Percentiles rank a stretch among this genome's conserved stretches.
phyloP scores from a whole-genome alignment of 2,888 invertebrate species.

The Watsonalla binaria region DNA sequence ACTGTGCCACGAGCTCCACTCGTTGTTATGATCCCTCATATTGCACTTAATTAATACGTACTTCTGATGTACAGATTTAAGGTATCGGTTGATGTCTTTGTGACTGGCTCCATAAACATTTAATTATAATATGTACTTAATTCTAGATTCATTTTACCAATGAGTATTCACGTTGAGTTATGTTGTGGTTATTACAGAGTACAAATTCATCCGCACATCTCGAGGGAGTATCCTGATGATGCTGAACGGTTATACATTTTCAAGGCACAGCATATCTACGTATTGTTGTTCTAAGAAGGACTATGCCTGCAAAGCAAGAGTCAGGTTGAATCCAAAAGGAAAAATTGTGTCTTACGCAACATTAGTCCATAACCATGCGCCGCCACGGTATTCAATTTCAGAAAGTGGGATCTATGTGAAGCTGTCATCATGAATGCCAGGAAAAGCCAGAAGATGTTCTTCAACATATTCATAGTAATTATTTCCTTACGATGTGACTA shows the following conservation, averaged over 20 bases:
- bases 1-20: too few species aligned
- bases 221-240: conserved; percentile 19
- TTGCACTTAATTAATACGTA: too few species aligned
- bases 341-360: neutral
- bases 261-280: conserved; percentile 12
- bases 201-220: conserved; percentile 17
- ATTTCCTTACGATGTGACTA: too few species aligned
- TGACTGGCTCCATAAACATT: too few species aligned
- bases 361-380: neutral
- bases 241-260: conserved; percentile 22
- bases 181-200: neutral
- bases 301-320: conserved; percentile 16
- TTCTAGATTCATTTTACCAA: neutral
- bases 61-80: too few species aligned
- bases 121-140: too few species aligned
- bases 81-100: too few species aligned
- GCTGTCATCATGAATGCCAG: neutral
- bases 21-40: too few species aligned
- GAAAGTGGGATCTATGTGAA: neutral
- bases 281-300: conserved; percentile 23
- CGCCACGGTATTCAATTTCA: neutral
- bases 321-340: conserved; percentile 12
- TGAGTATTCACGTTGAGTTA: neutral
- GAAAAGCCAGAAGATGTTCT: neutral
- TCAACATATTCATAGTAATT: neutral